Conservation (phyloP, 2,113 vertebrate genomes). For the Syngnathus typhle region DNA sequence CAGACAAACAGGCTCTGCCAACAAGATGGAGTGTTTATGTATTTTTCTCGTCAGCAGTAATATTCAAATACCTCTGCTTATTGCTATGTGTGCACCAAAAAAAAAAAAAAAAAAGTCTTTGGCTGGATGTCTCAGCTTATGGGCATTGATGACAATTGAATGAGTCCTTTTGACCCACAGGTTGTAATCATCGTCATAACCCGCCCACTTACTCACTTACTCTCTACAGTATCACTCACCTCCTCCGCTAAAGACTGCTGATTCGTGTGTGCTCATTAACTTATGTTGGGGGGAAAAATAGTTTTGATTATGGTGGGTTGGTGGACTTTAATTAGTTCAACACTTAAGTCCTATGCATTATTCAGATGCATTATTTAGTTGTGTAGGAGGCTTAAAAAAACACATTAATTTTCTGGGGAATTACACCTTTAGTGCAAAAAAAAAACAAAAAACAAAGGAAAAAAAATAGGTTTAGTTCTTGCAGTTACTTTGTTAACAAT, state of each 20-base stretch:
- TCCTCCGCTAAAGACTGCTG: constrained; percentile 33
- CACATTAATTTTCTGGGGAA: not conserved
- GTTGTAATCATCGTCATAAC: constrained; percentile 52
- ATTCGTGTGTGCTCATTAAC: constrained; percentile 43
- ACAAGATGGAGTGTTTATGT: constrained; percentile 40
- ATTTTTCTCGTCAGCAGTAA: constrained; percentile 16
- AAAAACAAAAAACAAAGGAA: too few species aligned
- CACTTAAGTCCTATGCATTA: constrained; percentile 62
- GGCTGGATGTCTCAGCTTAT: constrained; percentile 32
- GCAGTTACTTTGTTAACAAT: constrained; percentile 2
- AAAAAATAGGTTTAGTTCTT: not conserved
- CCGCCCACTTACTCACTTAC: constrained; percentile 38
- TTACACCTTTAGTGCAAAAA: constrained; percentile 10
- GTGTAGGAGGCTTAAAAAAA: too few species aligned
- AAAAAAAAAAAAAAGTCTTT: constrained; percentile 1
- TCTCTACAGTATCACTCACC: constrained; percentile 11
- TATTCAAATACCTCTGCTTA: constrained; percentile 50
- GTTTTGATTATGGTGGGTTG: constrained; percentile 46
- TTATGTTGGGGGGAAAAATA: constrained; percentile 27
- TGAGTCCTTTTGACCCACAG: constrained; percentile 41
- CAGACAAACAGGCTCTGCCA: constrained; percentile 56
- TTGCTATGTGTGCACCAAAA: constrained; percentile 6
- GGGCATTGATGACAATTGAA: constrained; percentile 48
- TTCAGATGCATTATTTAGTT: constrained; percentile 49
- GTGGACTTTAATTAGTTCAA: constrained; percentile 68